Evolutionary conservation across 2,888 invertebrate genomes (phyloP), one percentile per base, ranked within the genome.

Genomic region (Kryphioiulus occultus): DNA sequence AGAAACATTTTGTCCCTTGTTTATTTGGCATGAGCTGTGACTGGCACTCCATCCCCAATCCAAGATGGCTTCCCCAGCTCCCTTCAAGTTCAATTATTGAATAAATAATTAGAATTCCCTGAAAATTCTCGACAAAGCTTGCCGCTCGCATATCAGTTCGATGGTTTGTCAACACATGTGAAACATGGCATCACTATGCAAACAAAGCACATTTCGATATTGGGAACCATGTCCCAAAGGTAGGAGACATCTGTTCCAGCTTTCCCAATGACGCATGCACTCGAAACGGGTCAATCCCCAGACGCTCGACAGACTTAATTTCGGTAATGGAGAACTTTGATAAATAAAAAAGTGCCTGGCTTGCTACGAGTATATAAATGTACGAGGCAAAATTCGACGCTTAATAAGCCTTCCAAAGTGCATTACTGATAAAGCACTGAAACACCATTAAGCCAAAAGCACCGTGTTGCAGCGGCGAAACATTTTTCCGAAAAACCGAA

Each of bases 291-390:
- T n/a, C 59, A 59, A 59, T 59, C 59, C 59, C 59, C 22, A 22
- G 59, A 22, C 59, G 59, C 59, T 59, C 59, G 22, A 59, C 59
- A 59, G 59, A 59, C 59, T 59, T 59, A 59, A 59, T 59, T 59
- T 59, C 59, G 22, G 59, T 59, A 59, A 59, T 59, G 59, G 59
- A 59, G 59, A 59, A 22, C 59, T 59, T 59, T n/a, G 59, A 59
- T 59, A 59, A 59, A 59, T 59, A 59, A 59, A 59, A 39, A 59
- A 59, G 59, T 59, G 59, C 59, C n/a, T 10, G 22, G 22, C 59
- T 59, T n/a, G n/a, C n/a, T n/a, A n/a, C n/a, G n/a, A n/a, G n/a
- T n/a, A n/a, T n/a, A n/a, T n/a, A n/a, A n/a, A n/a, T n/a, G 22
- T 22, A 59, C 59, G 59, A 5, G 59, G 22, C 22, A 59, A 59